phyloP scores from a whole-genome alignment of 2,113 vertebrate species.

The Rissa tridactyla region DNA sequence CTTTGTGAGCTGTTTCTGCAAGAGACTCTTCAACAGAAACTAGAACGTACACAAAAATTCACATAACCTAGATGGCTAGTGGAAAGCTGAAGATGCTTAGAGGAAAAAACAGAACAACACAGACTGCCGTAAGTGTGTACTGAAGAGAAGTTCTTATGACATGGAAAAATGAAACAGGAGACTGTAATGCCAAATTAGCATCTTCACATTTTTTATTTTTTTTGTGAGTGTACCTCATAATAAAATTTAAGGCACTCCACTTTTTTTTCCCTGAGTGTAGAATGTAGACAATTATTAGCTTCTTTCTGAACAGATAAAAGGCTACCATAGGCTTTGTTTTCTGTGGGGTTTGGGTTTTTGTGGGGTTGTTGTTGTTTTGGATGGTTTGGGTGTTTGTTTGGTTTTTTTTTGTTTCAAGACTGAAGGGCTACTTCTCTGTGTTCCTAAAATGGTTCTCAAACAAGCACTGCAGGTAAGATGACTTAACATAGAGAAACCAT shows the following conservation, averaged over 20 bases:
- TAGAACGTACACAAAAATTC: neutral
- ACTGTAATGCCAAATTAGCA: fast-evolving
- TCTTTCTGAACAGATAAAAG: neutral
- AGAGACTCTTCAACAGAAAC: neutral
- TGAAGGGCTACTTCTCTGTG: neutral
- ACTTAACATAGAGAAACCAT: neutral
- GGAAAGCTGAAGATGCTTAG: neutral
- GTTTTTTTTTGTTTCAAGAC: neutral
- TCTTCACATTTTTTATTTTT: neutral
- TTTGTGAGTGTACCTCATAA: fast-evolving
- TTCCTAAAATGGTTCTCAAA: neutral
- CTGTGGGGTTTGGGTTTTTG: neutral
- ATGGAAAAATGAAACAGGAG: neutral
- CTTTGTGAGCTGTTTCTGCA: neutral
- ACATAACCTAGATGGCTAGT: neutral
- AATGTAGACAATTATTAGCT: neutral
- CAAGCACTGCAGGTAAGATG: neutral
- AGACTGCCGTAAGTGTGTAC: neutral
- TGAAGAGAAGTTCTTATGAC: neutral
- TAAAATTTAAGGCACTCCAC: neutral
- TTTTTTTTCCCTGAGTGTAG: neutral
- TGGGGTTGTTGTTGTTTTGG: neutral
- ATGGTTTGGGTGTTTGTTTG: neutral
- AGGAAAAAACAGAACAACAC: neutral
- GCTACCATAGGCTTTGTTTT: neutral